Evolutionary conservation across 2,797 vertebrate genomes (phyloP).

Genomic region (Nannoperca obscura): DNA sequence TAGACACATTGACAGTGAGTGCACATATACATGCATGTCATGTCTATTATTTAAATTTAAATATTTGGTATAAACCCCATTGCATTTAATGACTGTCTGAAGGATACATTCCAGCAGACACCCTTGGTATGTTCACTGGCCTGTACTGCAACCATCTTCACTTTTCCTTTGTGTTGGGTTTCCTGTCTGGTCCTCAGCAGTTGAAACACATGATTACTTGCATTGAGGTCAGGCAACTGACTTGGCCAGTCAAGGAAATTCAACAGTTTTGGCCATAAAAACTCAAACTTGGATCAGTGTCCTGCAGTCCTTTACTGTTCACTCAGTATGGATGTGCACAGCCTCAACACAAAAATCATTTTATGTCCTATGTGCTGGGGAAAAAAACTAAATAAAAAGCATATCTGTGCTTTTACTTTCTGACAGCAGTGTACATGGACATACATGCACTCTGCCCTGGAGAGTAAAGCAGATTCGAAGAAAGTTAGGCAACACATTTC

Average conservation of each 20-base stretch:
- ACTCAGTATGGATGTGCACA: background rate
- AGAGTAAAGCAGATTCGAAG: conserved; percentile 23
- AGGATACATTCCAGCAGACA: background rate
- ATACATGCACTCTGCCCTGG: background rate
- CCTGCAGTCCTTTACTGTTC: background rate
- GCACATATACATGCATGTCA: background rate
- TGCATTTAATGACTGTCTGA: background rate
- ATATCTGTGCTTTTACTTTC: background rate
- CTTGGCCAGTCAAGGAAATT: conserved; percentile 6
- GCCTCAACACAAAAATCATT: background rate
- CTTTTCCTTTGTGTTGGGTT: conserved; percentile 3
- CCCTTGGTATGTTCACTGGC: background rate
- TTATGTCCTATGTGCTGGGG: background rate
- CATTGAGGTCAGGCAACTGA: conserved; percentile 3
- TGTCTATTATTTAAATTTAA: background rate
- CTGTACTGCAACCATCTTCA: background rate
- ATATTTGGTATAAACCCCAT: conserved; percentile 10
- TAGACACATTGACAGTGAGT: background rate
- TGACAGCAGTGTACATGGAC: background rate
- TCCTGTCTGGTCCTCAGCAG: background rate
- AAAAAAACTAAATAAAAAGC: background rate
- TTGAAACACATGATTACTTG: background rate
- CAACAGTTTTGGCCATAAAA: background rate
- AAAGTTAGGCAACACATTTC: background rate
- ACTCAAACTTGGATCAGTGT: background rate